Evolutionary conservation across 2,888 invertebrate genomes (phyloP).

Genomic region (Biston stratarius): DNA sequence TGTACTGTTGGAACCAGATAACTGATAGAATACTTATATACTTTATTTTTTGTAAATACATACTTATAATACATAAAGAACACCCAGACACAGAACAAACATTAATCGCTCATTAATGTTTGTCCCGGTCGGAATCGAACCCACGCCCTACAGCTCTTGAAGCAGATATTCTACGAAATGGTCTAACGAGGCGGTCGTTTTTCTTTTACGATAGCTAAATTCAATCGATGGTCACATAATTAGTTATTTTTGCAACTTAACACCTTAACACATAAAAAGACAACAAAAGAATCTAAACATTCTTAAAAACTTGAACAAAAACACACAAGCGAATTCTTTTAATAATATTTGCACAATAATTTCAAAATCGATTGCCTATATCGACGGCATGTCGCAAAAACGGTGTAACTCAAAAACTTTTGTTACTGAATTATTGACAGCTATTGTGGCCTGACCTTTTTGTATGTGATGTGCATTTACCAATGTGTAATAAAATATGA

Average conservation of each 20-base stretch:
- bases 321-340: constrained; percentile 1
- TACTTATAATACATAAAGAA: too few species aligned
- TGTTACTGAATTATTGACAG: constrained; percentile 35
- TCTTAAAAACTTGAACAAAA: neutral
- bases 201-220: neutral
- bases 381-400: constrained; percentile 38
- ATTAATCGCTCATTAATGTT: too few species aligned
- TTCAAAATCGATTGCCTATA: constrained; percentile 23
- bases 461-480: constrained; percentile 13
- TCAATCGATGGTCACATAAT: constrained; percentile 4
- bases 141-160: too few species aligned
- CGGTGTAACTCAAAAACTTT: constrained; percentile 37
- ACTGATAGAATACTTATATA: too few species aligned
- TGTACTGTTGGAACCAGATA: too few species aligned
- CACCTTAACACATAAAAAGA: constrained; percentile 9
- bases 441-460: constrained; percentile 40
- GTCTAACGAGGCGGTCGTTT: too few species aligned
- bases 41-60: too few species aligned
- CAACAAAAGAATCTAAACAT: constrained; percentile 4
- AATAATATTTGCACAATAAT: constrained; percentile 24
- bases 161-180: too few species aligned
- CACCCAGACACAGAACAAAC: too few species aligned
- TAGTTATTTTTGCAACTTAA: constrained; percentile 1
- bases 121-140: too few species aligned
- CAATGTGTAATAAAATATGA: constrained; percentile 8